These are phyloP conservation scores for Periplaneta americana DNA, from an alignment of 1,140 invertebrate genomes.

Conservation along the genomic window DNA sequence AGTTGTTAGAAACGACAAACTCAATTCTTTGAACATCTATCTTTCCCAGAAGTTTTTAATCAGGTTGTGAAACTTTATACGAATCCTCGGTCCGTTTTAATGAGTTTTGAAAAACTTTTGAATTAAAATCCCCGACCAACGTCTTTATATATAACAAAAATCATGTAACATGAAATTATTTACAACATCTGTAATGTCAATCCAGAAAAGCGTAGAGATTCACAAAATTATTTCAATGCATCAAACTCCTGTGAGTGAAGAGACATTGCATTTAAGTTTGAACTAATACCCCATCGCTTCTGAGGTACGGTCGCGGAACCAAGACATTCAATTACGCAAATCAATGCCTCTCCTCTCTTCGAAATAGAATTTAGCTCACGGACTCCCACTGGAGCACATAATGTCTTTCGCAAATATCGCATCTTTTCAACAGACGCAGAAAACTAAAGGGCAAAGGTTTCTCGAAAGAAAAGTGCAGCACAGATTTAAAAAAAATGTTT, in stretches of 20 bases:
- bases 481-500: too few species aligned
- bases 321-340: background rate
- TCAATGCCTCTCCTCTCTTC: background rate
- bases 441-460: too few species aligned
- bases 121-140: background rate
- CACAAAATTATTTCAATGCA: too few species aligned
- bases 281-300: too few species aligned
- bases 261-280: too few species aligned
- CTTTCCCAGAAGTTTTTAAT: background rate
- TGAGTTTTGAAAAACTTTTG: background rate
- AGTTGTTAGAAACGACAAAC: background rate
- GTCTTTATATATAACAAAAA: background rate
- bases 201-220: too few species aligned
- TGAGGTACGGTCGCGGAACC: background rate
- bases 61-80: background rate
- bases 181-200: too few species aligned
- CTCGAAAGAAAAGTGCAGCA: background rate
- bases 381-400: background rate
- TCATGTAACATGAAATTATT: too few species aligned
- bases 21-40: background rate
- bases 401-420: background rate
- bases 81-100: background rate
- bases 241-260: too few species aligned
- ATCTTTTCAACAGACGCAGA: too few species aligned
- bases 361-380: background rate